phyloP scores from a whole-genome alignment of 2,888 invertebrate genomes.

The Platycheirus albimanus region DNA sequence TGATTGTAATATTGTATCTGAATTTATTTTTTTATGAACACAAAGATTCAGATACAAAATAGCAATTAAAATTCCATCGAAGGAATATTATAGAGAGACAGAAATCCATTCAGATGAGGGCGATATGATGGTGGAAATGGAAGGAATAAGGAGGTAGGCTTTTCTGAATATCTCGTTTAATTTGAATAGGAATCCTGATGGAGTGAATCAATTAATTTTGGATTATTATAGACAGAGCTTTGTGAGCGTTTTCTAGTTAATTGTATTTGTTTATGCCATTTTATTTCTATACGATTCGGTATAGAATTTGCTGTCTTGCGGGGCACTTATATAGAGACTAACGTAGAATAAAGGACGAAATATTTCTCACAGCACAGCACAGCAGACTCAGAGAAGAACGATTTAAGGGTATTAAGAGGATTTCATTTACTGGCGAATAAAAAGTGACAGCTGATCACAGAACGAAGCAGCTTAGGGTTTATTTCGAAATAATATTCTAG shows the following conservation, averaged over 20 bases:
- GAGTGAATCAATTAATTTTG: slow-evolving; percentile 72
- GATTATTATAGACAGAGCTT: slow-evolving; percentile 58
- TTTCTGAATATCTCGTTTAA: slow-evolving; percentile 33
- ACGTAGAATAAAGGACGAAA: neutral
- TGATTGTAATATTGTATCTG: slow-evolving; percentile 33
- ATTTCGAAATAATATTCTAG: neutral
- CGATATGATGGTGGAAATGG: slow-evolving; percentile 1
- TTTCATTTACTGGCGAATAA: slow-evolving; percentile 51
- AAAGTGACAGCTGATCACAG: slow-evolving; percentile 49
- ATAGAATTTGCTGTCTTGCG: neutral
- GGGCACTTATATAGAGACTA: neutral
- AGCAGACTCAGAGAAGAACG: neutral
- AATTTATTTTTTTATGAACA: slow-evolving; percentile 38
- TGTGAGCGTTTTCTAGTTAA: slow-evolving; percentile 44
- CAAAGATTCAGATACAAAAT: slow-evolving; percentile 26
- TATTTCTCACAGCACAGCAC: too few relatives aligned
- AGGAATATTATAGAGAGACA: neutral
- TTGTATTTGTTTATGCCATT: slow-evolving; percentile 40
- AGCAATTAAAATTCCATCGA: slow-evolving; percentile 67
- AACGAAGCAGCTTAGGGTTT: slow-evolving; percentile 19
- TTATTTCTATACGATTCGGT: neutral
- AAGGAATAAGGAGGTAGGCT: slow-evolving; percentile 16
- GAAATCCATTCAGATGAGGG: slow-evolving; percentile 4
- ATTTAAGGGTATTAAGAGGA: slow-evolving; percentile 33
- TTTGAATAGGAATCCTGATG: slow-evolving; percentile 62